Evolutionary conservation across 2,888 invertebrate species (phyloP).

Genomic region (Dascillus cervinus): DNA sequence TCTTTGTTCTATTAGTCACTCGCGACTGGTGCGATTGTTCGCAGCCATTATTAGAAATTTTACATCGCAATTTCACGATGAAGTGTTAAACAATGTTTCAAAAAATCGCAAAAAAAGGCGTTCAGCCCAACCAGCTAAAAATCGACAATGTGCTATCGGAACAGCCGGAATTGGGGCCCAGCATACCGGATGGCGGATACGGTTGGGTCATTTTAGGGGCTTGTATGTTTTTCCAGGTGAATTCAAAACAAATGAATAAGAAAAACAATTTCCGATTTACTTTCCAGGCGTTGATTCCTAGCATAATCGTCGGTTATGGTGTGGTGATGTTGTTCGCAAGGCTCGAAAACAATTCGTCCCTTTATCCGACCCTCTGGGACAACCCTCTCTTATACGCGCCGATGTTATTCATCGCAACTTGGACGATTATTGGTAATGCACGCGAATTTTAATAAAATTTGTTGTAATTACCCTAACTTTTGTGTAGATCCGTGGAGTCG

Average conservation of each 20-base stretch:
- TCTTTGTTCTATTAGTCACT: too few species aligned
- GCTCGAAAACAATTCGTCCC: constrained; percentile 43
- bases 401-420: constrained; percentile 51
- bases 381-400: constrained; percentile 53
- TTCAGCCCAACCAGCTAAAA: constrained; percentile 20
- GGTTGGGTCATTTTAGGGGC: constrained; percentile 58
- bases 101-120: too few species aligned
- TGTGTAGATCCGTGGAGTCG: constrained; percentile 52
- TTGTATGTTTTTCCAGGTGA: constrained; percentile 52
- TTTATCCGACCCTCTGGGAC: constrained; percentile 48
- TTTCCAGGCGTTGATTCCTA: constrained; percentile 51
- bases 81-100: too few species aligned
- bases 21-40: too few species aligned
- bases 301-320: constrained; percentile 49
- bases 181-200: constrained; percentile 58
- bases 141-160: constrained; percentile 56
- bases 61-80: too few species aligned
- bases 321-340: constrained; percentile 48
- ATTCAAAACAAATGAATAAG: too few species aligned
- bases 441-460: too few species aligned
- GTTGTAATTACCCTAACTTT: too few species aligned
- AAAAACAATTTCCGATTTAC: too few species aligned
- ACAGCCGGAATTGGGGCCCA: constrained; percentile 58
- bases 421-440: constrained; percentile 47
- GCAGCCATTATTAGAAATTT: too few species aligned